A percentile compares a stretch with the other conserved stretches of the same genome.
These are phyloP conservation scores for Tryphoninae sp. DNA, from an alignment of 2,888 invertebrate species.

Conservation along the genomic window DNA sequence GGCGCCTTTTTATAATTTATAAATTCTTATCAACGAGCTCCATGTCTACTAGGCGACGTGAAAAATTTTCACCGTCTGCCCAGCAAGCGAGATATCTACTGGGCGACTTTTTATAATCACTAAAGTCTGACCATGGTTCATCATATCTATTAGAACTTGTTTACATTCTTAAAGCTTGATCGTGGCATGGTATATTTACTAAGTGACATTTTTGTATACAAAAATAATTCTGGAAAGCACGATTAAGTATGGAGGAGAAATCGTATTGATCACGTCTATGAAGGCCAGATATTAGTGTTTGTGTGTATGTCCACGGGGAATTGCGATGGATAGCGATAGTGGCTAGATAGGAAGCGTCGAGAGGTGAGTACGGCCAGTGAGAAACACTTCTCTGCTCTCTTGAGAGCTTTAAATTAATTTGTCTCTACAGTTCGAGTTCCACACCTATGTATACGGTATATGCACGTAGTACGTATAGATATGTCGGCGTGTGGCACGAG, in stretches of 20 bases:
- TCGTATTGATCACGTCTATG: conserved; percentile 28
- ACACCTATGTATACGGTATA: neutral
- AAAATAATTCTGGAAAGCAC: conserved; percentile 20
- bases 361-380: conserved; percentile 24
- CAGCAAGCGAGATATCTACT: no score
- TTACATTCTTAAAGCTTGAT: conserved; percentile 12
- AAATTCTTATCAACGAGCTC: no score
- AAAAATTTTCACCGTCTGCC: no score
- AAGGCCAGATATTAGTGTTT: conserved; percentile 19
- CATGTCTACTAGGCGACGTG: no score
- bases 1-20: no score
- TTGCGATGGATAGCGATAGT: conserved; percentile 20
- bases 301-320: conserved; percentile 9
- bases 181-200: conserved; percentile 35
- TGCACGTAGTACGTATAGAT: conserved; percentile 10
- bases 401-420: conserved; percentile 63
- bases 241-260: conserved; percentile 37
- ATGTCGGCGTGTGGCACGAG: conserved; percentile 10
- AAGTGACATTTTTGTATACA: conserved; percentile 8
- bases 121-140: no score
- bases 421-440: conserved; percentile 39
- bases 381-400: conserved; percentile 42
- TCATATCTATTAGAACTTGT: conserved; percentile 18
- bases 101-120: no score
- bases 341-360: conserved; percentile 30